Percentiles rank a stretch among this genome's conserved stretches.
These are phyloP conservation scores for Gymnocephalus cernua DNA, from an alignment of 2,113 vertebrate genomes.

Conservation along the genomic window DNA sequence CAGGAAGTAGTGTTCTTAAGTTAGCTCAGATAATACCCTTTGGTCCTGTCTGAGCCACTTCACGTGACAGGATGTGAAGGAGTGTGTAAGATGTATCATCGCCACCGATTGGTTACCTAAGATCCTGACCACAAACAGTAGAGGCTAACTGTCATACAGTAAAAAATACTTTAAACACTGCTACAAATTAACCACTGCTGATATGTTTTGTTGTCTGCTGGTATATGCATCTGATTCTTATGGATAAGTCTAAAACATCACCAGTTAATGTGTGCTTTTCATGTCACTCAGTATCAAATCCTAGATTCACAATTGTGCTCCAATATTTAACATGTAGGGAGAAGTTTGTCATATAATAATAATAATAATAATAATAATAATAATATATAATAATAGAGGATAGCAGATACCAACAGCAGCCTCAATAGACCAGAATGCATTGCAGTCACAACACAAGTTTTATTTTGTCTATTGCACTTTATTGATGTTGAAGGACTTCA, in stretches of 20 bases:
- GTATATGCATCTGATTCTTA: background rate
- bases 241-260: background rate
- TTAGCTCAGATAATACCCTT: too few relatives aligned
- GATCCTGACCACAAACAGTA: slow-evolving; percentile 4
- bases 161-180: background rate
- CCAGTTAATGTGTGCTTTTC: background rate
- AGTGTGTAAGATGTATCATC: slow-evolving; percentile 18
- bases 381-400: background rate
- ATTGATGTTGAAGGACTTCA: background rate
- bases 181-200: background rate
- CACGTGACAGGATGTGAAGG: background rate
- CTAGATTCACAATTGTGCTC: background rate
- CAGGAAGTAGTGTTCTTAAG: background rate
- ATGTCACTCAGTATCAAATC: background rate
- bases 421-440: slow-evolving; percentile 13
- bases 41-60: slow-evolving; percentile 28
- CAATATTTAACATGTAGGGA: background rate
- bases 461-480: background rate
- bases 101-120: slow-evolving; percentile 1
- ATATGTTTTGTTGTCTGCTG: background rate
- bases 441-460: background rate
- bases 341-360: background rate
- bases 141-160: background rate
- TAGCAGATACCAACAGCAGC: background rate
- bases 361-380: too few relatives aligned